Evolutionary conservation across 2,113 vertebrate species (phyloP).

Genomic region (Sapajus apella): DNA sequence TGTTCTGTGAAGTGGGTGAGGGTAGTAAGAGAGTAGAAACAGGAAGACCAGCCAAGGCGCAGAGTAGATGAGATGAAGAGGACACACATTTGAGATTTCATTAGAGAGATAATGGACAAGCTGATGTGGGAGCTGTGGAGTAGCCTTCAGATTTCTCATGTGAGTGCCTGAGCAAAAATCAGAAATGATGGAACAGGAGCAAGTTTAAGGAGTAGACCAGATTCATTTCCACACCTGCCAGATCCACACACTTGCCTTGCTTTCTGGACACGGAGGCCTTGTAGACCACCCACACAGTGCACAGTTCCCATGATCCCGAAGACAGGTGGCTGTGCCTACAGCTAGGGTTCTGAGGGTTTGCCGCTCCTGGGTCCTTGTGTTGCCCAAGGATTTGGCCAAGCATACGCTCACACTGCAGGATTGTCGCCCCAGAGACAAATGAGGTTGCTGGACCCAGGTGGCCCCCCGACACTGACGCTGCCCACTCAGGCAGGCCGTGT

Average conservation of each 20-base stretch:
- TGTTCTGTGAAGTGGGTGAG: neutral
- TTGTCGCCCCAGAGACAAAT: neutral
- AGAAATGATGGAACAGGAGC: neutral
- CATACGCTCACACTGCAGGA: neutral
- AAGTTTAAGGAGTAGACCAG: neutral
- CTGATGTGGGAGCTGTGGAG: neutral
- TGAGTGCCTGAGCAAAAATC: neutral
- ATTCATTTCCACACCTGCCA: neutral
- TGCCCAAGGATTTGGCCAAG: neutral
- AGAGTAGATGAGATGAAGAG: neutral
- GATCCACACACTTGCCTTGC: neutral
- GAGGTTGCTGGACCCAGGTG: neutral
- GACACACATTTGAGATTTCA: neutral
- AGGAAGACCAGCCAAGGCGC: neutral
- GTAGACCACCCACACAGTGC: neutral
- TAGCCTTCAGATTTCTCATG: too few relatives aligned
- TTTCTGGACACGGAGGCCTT: neutral
- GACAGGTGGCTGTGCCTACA: neutral
- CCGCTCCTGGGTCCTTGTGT: neutral
- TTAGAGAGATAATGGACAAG: neutral
- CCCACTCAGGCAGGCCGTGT: neutral
- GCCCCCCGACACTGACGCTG: accelerated
- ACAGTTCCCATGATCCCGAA: neutral
- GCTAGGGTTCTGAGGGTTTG: neutral
- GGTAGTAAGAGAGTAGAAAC: neutral